Conservation (phyloP, 2,113 vertebrate genomes). For the Phaethornis superciliosus region DNA sequence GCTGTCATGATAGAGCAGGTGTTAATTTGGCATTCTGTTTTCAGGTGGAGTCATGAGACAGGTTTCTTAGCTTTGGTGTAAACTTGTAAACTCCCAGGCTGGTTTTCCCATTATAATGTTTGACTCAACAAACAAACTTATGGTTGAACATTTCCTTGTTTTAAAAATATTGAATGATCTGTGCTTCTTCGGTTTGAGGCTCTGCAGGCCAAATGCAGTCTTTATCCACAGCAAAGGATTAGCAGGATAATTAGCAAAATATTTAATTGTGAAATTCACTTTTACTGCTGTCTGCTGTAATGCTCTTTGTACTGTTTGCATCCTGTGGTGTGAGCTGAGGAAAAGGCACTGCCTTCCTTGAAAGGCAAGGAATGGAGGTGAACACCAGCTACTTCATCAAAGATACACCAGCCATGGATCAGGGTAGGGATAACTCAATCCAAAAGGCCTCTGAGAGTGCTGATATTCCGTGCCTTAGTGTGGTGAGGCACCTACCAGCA, state of each 20-base stretch:
- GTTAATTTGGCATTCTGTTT: not conserved
- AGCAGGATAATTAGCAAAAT: constrained; percentile 29
- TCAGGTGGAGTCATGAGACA: not conserved
- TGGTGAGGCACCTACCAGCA: not conserved
- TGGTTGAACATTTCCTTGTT: not conserved
- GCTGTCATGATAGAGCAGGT: not conserved
- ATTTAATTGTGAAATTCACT: constrained; percentile 26
- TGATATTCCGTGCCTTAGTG: not conserved
- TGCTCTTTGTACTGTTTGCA: not conserved
- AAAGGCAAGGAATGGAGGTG: not conserved
- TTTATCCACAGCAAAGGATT: constrained; percentile 6
- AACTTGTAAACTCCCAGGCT: not conserved
- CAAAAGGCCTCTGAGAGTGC: not conserved
- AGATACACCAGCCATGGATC: not conserved
- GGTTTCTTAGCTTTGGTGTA: not conserved
- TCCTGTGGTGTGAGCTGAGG: not conserved
- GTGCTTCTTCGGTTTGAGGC: not conserved
- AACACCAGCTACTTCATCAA: not conserved
- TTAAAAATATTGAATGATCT: constrained; percentile 5
- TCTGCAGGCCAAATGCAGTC: not conserved
- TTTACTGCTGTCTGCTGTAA: not conserved
- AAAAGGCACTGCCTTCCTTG: not conserved
- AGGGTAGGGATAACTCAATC: not conserved
- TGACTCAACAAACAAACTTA: not conserved
- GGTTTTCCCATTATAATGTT: not conserved